Evolutionary conservation across 2,888 invertebrate genomes (phyloP).

Genomic region (Melitaea athalia): DNA sequence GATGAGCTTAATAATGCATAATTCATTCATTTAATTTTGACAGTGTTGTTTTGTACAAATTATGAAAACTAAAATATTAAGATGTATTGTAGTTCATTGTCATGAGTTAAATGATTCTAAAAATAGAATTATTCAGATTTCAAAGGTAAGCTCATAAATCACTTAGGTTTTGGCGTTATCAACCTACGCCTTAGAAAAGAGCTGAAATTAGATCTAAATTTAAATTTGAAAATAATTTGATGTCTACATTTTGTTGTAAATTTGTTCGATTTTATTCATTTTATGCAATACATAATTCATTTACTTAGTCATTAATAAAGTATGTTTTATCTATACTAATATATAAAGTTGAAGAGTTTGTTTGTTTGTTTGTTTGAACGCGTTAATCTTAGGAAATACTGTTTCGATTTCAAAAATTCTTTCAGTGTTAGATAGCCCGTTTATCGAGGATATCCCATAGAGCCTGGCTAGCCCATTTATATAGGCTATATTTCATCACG

Average conservation of each 20-base stretch:
- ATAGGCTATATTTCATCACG: no score
- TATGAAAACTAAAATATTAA: neutral
- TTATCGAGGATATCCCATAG: no score
- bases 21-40: neutral
- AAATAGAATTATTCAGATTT: slow-evolving; percentile 29
- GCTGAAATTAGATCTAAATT: slow-evolving; percentile 24
- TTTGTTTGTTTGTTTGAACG: no score
- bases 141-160: slow-evolving; percentile 27
- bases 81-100: neutral
- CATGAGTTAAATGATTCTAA: slow-evolving; percentile 12
- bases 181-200: slow-evolving; percentile 25
- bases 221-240: slow-evolving; percentile 23
- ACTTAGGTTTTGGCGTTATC: slow-evolving; percentile 24
- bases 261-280: slow-evolving; percentile 14
- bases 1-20: no score
- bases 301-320: slow-evolving; percentile 13
- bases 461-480: no score
- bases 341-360: no score
- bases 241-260: slow-evolving; percentile 33
- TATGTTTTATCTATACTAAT: neutral
- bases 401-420: no score
- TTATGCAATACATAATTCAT: slow-evolving; percentile 10
- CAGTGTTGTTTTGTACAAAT: neutral
- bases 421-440: no score
- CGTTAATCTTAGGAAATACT: no score